These are phyloP conservation scores for Leptopterna dolabrata DNA, from an alignment of 2,888 invertebrate species.

Conservation along the genomic window DNA sequence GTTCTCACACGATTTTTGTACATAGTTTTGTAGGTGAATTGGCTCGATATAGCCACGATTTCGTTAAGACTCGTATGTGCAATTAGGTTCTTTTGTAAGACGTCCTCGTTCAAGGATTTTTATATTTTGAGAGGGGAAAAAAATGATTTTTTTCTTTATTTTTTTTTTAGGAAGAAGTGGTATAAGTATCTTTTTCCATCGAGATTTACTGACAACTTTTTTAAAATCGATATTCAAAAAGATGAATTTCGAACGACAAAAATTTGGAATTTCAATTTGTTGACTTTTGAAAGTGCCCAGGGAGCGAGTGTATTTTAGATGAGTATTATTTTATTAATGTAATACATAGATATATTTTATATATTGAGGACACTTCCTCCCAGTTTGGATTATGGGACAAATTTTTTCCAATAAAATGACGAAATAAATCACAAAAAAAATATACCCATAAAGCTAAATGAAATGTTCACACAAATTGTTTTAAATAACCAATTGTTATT, in stretches of 20 bases:
- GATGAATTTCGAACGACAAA: not conserved
- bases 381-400: conserved; percentile 49
- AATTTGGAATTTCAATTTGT: conserved; percentile 4
- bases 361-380: conserved; percentile 56
- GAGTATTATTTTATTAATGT: conserved; percentile 55
- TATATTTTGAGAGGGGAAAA: not conserved
- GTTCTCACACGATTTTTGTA: conserved; percentile 42
- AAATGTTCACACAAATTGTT: conserved; percentile 2
- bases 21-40: conserved; percentile 20
- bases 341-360: conserved; percentile 53
- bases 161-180: not conserved
- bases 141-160: not conserved
- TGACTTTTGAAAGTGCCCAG: conserved; percentile 49
- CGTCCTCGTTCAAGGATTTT: not conserved
- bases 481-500: not conserved
- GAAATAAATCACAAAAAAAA: conserved; percentile 17
- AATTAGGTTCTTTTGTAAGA: conserved; percentile 22
- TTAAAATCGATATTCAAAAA: not conserved
- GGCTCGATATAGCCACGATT: conserved; percentile 38
- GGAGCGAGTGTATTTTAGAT: conserved; percentile 54
- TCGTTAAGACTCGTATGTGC: conserved; percentile 34
- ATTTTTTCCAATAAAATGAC: conserved; percentile 32
- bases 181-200: not conserved
- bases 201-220: conserved; percentile 1
- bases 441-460: not conserved